Percentiles rank a stretch among this genome's conserved stretches.
Conservation (phyloP, 64 coral and sea anemone species). For the Trachythela sp. region DNA sequence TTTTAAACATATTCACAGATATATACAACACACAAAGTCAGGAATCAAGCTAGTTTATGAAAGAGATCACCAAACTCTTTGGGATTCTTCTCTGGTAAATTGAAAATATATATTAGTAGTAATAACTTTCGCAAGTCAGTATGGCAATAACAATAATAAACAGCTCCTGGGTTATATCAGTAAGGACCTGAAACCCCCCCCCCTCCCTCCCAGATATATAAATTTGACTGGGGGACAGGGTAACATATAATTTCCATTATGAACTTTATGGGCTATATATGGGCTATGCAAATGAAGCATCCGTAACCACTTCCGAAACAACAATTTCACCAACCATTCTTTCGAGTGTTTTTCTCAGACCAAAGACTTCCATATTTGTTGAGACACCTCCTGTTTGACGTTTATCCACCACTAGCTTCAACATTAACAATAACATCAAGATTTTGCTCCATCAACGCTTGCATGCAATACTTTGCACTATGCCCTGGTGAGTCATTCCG, state of each 20-base stretch:
- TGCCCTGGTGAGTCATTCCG: constrained; percentile 51
- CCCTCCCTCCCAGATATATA: neutral
- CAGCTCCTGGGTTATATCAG: no score
- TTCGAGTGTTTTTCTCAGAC: no score
- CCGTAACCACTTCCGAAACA: neutral
- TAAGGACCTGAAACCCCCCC: no score
- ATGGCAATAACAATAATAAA: neutral
- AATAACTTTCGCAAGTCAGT: no score
- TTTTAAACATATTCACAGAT: no score
- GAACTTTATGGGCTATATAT: neutral
- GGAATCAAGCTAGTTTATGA: neutral
- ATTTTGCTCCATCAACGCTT: constrained; percentile 66
- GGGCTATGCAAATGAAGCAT: neutral
- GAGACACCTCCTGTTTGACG: no score
- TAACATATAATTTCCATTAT: neutral
- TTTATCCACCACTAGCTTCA: no score
- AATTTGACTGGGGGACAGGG: neutral
- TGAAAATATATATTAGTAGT: no score
- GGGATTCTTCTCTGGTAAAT: no score
- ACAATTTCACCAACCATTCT: constrained; percentile 9
- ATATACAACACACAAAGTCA: no score
- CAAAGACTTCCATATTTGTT: no score
- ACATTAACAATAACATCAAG: no score
- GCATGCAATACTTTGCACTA: constrained; percentile 61
- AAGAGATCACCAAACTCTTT: constrained; percentile 3